Percentiles rank a stretch among this genome's conserved stretches.
These are phyloP conservation scores for Megalurothrips usitatus DNA, from an alignment of 2,888 invertebrate species.

Conservation along the genomic window DNA sequence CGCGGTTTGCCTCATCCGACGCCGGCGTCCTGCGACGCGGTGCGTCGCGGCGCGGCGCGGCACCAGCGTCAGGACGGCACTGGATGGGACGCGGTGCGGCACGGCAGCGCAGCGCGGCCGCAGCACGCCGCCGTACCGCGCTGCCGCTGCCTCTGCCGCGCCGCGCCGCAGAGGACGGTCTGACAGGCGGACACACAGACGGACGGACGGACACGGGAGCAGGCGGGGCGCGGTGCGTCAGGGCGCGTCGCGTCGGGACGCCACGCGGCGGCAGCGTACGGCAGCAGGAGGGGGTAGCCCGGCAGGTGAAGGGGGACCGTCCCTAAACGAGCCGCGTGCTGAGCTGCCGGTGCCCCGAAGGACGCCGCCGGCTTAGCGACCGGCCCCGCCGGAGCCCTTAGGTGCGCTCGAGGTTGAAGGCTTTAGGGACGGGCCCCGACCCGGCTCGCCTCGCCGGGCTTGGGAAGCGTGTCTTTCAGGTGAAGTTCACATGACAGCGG, in stretches of 20 bases:
- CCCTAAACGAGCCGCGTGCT: neutral
- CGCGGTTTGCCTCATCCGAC: neutral
- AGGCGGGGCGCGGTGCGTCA: neutral
- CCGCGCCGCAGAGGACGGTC: neutral
- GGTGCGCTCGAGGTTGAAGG: neutral
- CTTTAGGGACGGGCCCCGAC: neutral
- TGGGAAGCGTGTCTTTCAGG: neutral
- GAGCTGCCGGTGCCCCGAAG: neutral
- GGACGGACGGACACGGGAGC: neutral
- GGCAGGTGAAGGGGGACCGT: slow-evolving; percentile 18
- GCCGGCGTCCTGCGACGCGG: neutral
- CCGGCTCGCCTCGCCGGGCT: neutral
- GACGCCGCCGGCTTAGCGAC: neutral
- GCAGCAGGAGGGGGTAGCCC: neutral
- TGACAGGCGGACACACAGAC: neutral
- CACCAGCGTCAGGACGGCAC: neutral
- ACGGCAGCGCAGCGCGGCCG: neutral
- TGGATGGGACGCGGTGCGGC: neutral
- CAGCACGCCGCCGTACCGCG: neutral
- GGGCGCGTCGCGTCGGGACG: neutral
- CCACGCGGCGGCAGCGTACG: neutral
- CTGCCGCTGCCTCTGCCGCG: neutral
- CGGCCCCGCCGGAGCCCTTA: neutral
- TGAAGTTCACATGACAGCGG: too few relatives aligned
- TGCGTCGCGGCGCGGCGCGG: neutral